Conservation (phyloP, 2,888 invertebrate species). For the Lasioglossum morio region DNA sequence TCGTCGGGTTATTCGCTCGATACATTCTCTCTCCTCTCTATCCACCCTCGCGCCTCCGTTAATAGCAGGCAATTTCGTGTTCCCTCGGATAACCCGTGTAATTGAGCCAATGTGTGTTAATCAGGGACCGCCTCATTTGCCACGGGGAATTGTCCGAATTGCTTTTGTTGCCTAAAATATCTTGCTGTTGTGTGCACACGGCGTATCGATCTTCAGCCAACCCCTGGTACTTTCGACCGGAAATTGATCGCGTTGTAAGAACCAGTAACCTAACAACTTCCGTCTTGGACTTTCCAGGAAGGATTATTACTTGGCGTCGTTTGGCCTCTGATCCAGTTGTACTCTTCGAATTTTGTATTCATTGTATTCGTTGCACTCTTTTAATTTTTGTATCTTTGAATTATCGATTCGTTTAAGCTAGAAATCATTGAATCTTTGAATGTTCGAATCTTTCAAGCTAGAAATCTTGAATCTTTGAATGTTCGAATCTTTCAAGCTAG, state of each 20-base stretch:
- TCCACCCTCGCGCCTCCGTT: slow-evolving; percentile 72
- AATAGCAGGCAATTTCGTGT: slow-evolving; percentile 77
- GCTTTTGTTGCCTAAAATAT: slow-evolving; percentile 75
- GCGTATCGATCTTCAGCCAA: slow-evolving; percentile 38
- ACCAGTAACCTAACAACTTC: neutral
- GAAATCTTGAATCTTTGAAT: neutral
- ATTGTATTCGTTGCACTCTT: neutral
- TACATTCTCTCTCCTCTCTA: slow-evolving; percentile 66
- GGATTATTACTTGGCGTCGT: neutral
- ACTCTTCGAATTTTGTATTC: neutral
- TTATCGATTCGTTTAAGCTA: neutral
- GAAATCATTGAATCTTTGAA: neutral
- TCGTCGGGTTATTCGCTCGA: slow-evolving; percentile 68
- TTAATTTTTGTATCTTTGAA: neutral
- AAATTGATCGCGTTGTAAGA: neutral
- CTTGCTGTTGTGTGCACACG: slow-evolving; percentile 44
- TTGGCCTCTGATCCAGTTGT: neutral
- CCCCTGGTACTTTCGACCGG: neutral
- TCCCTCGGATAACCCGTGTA: slow-evolving; percentile 75
- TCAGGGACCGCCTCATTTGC: slow-evolving; percentile 76
- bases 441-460: too few relatives aligned
- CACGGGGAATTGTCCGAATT: slow-evolving; percentile 74
- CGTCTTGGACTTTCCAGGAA: neutral
- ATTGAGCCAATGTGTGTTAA: slow-evolving; percentile 78
- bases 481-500: too few relatives aligned